Base-by-base conservation (phyloP, 2,888 invertebrate species). In the Ichneumon xanthorius region DNA sequence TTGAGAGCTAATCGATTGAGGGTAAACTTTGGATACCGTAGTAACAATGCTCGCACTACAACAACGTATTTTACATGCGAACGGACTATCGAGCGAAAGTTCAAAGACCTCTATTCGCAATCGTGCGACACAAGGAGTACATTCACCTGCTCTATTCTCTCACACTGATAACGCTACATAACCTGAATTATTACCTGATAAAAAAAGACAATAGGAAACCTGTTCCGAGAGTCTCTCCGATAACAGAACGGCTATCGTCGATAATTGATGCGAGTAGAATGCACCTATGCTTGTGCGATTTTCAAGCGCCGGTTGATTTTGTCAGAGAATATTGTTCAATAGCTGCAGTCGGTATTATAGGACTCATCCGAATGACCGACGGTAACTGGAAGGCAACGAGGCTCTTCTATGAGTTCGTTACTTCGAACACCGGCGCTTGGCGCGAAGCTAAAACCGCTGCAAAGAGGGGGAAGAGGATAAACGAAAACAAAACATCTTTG, bases 71-170 rank as follows among this genome's bases (percentile, higher is more conserved):
- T 58, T 68, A 58, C 55, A 40, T 37, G 48, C 16, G 70, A 16
- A 80, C 45, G 5, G 40, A 22, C 22, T 76, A 80, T 76, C 58
- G 76, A 77, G 40, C 72, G 67, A 7, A 67, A 70, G 84, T 84
- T 84, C 84, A 73, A 77, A 81, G 76, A 76, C 84, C 81, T 55
- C 40, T 14, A 50, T 71, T 68, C 67, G 22, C 30, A 80, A 76
- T 58, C 48, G 11, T 33, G 48, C 45, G 50, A 33, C 45, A 22
- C n/a, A 11, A 6, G 14, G 30, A 0, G 45, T 70, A 53, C 75
- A 33, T 76, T 79, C 40, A 63, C 63, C 63, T 65, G 65, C 14
- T 40, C 71, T 26, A 14, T 45, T 63, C 55, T 84, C 71, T 37
- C 76, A 80, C 67, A 30, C 65, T 77, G 80, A 80, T 80, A 80